These are phyloP conservation scores for Oreonectes daqikongensis DNA, from an alignment of 2,797 vertebrate genomes.

Conservation along the genomic window DNA sequence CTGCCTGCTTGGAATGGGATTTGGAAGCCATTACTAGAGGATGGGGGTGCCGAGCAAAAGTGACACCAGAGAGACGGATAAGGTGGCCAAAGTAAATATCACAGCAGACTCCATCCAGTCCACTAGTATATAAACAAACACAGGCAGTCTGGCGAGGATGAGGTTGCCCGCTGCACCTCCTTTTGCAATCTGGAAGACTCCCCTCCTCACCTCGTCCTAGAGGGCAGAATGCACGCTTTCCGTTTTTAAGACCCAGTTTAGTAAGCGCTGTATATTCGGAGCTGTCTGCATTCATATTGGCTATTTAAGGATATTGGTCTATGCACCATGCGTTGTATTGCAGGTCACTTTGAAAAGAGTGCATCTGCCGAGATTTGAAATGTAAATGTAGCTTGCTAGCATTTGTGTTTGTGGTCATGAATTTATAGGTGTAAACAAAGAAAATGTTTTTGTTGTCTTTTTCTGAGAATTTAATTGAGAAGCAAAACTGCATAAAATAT, in stretches of 20 bases:
- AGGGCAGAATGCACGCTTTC: conserved; percentile 8
- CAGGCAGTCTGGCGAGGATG: conserved; percentile 33
- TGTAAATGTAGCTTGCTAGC: not conserved
- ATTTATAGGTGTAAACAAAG: too few relatives aligned
- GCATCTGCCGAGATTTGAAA: not conserved
- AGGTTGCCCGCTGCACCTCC: not conserved
- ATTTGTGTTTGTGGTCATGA: not conserved
- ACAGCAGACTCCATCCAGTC: conserved; percentile 39
- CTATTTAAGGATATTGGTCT: not conserved
- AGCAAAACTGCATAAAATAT: not conserved
- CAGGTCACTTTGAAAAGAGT: not conserved
- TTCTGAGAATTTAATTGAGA: not conserved
- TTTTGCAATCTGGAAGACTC: conserved; percentile 15
- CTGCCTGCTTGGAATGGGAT: conserved; percentile 47
- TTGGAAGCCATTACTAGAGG: conserved; percentile 40
- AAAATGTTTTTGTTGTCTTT: too few relatives aligned
- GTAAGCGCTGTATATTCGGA: not conserved
- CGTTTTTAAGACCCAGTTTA: conserved; percentile 8
- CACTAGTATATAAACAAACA: conserved; percentile 47
- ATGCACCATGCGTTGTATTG: not conserved
- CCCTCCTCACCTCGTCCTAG: not conserved
- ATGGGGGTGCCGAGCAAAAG: conserved; percentile 45
- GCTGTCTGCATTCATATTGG: not conserved
- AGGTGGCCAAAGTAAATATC: conserved; percentile 54
- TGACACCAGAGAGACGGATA: conserved; percentile 38